Conservation (phyloP, 1,140 invertebrate genomes). For the Trichogramma pretiosum region DNA sequence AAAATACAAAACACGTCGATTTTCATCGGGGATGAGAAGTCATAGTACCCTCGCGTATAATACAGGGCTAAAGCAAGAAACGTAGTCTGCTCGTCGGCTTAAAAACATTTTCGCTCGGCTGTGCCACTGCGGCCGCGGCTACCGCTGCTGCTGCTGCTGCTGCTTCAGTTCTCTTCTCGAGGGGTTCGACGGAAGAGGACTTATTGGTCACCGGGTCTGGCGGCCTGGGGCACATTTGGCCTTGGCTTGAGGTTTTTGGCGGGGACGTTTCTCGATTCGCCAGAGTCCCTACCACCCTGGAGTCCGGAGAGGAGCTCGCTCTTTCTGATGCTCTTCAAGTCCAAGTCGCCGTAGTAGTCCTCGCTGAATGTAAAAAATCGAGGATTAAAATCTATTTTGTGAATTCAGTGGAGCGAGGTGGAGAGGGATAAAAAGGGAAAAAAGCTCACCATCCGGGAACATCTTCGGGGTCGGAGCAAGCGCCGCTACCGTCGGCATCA, state of each 20-base stretch:
- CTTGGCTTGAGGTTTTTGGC: conserved; percentile 45
- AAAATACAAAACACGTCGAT: no score
- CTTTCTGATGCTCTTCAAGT: conserved; percentile 87
- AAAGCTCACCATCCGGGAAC: conserved; percentile 85
- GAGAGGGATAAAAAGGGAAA: not conserved
- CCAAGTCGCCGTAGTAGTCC: conserved; percentile 91
- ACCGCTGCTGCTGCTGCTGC: conserved; percentile 6
- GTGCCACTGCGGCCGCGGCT: not conserved
- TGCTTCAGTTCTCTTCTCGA: not conserved
- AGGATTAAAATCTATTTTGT: no score
- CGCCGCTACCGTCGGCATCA: conserved; percentile 75
- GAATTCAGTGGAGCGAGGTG: not conserved
- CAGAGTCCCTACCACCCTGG: conserved; percentile 56
- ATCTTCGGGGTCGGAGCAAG: conserved; percentile 88
- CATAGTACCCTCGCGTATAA: no score
- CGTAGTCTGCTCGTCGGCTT: no score
- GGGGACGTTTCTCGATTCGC: conserved; percentile 42
- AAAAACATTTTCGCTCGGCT: no score
- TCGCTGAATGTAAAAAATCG: no score
- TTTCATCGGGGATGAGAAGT: no score
- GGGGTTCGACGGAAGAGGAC: no score
- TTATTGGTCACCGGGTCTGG: conserved; percentile 12
- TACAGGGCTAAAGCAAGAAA: no score
- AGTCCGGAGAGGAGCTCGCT: conserved; percentile 76
- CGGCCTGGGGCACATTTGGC: conserved; percentile 47